These are phyloP conservation scores for Atlantisia rogersi DNA, from an alignment of 2,113 vertebrate species.

Conservation along the genomic window DNA sequence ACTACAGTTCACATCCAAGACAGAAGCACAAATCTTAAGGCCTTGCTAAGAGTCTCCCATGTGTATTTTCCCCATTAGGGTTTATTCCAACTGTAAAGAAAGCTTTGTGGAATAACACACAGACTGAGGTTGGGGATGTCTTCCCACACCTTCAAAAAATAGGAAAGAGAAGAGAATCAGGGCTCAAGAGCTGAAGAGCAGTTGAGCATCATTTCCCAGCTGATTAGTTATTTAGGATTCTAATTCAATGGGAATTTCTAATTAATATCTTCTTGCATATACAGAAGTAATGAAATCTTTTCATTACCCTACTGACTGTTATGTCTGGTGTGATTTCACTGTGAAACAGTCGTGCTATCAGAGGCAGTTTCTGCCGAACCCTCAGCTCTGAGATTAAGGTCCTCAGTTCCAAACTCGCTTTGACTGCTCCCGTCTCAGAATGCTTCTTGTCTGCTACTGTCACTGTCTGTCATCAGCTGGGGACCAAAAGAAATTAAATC, in stretches of 20 bases:
- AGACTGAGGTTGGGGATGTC: rapidly evolving
- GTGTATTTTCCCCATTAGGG: background rate
- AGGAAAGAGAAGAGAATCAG: background rate
- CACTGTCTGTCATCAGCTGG: background rate
- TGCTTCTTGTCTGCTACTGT: background rate
- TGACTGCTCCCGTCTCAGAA: background rate
- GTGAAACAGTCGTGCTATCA: background rate
- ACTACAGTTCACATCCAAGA: background rate
- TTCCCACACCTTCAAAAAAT: background rate
- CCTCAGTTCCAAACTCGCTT: background rate
- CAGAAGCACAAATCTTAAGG: background rate
- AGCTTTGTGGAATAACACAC: background rate
- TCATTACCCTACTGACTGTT: background rate
- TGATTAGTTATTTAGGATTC: background rate
- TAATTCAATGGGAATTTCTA: background rate
- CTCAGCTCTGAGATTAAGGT: background rate
- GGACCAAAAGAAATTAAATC: background rate
- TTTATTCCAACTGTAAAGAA: background rate
- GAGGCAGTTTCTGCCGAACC: background rate
- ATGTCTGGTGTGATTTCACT: background rate
- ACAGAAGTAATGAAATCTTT: background rate
- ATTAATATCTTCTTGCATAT: background rate
- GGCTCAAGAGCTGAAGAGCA: background rate
- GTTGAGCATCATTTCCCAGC: background rate
- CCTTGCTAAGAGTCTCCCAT: background rate